phyloP scores from a whole-genome alignment of 2,113 vertebrate species.

The Megaptera novaeangliae region DNA sequence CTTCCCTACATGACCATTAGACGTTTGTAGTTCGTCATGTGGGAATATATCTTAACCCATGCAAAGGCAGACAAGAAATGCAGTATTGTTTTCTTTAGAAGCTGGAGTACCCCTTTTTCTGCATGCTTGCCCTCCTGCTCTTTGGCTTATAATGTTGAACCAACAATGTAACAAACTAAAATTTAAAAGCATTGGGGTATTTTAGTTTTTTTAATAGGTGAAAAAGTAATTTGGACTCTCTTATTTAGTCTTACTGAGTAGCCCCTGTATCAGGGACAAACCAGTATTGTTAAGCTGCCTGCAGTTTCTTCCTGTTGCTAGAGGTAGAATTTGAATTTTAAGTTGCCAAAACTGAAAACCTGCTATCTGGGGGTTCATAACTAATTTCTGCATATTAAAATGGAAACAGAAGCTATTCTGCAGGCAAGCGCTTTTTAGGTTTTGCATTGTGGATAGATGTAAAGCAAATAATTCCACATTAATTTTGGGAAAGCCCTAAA shows the following conservation, averaged over 20 bases:
- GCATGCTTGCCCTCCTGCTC: neutral
- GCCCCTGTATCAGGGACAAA: neutral
- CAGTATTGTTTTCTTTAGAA: neutral
- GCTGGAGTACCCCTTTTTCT: neutral
- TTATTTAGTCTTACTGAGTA: neutral
- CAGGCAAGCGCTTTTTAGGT: neutral
- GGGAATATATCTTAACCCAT: neutral
- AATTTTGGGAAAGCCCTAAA: slow-evolving; percentile 17
- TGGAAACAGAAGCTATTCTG: neutral
- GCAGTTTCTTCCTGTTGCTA: neutral
- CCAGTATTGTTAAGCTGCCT: neutral
- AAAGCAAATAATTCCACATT: neutral
- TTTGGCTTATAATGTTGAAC: neutral
- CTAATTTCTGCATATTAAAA: neutral
- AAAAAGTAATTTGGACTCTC: neutral
- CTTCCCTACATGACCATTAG: neutral
- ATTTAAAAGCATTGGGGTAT: neutral
- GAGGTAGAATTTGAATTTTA: neutral
- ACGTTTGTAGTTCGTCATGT: neutral
- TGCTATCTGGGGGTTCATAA: neutral
- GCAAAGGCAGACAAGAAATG: neutral
- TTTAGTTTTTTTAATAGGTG: neutral
- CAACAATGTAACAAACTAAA: neutral
- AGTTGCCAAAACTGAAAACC: neutral
- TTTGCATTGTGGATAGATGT: neutral